A percentile compares a stretch with the other conserved stretches of the same genome.
phyloP scores from a whole-genome alignment of 2,888 invertebrate genomes.

The Morpho deidamia region DNA sequence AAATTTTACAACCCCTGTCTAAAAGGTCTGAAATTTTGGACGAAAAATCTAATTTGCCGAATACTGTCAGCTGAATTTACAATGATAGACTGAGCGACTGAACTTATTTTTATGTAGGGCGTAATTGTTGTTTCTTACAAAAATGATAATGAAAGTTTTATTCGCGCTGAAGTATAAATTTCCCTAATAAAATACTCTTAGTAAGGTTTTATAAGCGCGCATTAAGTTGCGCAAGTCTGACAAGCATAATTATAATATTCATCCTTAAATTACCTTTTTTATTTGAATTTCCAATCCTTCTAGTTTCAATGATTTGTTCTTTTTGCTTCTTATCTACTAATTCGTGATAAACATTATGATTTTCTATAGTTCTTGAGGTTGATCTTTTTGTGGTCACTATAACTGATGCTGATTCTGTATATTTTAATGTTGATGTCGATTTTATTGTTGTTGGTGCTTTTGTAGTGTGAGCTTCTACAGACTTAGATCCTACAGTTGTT shows the following conservation, averaged over 20 bases:
- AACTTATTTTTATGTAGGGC: too few species aligned
- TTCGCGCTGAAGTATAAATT: too few species aligned
- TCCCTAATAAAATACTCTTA: too few species aligned
- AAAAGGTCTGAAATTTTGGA: too few species aligned
- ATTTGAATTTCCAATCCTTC: constrained; percentile 6
- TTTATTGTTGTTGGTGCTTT: background rate
- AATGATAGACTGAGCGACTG: too few species aligned
- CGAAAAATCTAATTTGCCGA: too few species aligned
- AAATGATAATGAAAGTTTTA: too few species aligned
- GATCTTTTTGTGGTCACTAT: constrained; percentile 9
- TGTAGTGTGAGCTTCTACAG: background rate
- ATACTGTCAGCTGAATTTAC: too few species aligned
- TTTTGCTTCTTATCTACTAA: constrained; percentile 26
- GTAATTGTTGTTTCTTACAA: too few species aligned
- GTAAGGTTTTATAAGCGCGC: too few species aligned
- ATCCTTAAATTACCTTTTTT: constrained; percentile 15
- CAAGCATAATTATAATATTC: background rate
- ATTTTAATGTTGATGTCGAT: background rate
- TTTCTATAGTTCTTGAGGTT: constrained; percentile 24
- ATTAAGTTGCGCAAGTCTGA: too few species aligned
- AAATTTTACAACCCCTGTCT: too few species aligned
- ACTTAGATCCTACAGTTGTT: background rate
- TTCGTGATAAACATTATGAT: constrained; percentile 24
- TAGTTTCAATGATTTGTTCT: constrained; percentile 23
- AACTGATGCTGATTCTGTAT: background rate